These are phyloP conservation scores for Benthochromis sp. DNA, from an alignment of 2,113 vertebrate genomes.

Conservation along the genomic window DNA sequence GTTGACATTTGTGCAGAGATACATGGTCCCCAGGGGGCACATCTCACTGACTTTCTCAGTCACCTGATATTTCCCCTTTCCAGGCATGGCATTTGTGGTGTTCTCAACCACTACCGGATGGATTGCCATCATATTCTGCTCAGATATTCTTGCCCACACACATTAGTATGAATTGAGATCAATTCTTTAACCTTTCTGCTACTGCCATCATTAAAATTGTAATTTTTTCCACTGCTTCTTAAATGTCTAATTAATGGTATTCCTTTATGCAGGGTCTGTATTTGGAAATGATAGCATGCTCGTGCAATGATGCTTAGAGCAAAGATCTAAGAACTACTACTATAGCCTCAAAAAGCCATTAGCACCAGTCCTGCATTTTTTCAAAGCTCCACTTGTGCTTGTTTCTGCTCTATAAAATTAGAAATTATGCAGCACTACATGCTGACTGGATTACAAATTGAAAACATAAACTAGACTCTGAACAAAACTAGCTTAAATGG, in stretches of 20 bases:
- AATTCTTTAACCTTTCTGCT: not conserved
- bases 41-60: not conserved
- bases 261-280: not conserved
- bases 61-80: not conserved
- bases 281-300: not conserved
- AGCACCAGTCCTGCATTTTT: not conserved
- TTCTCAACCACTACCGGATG: not conserved
- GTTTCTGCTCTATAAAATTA: not conserved
- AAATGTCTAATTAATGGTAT: not conserved
- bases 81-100: not conserved
- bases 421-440: not conserved
- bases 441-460: not conserved
- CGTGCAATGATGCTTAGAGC: not conserved
- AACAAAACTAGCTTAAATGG: not conserved
- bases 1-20: not conserved
- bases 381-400: not conserved
- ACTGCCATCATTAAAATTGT: not conserved
- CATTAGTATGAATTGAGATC: not conserved
- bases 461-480: not conserved
- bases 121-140: not conserved
- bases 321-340: not conserved
- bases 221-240: not conserved
- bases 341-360: accelerated
- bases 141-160: not conserved
- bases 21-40: not conserved